phyloP scores from a whole-genome alignment of 1,140 invertebrate species.

The Teleogryllus occipitalis region DNA sequence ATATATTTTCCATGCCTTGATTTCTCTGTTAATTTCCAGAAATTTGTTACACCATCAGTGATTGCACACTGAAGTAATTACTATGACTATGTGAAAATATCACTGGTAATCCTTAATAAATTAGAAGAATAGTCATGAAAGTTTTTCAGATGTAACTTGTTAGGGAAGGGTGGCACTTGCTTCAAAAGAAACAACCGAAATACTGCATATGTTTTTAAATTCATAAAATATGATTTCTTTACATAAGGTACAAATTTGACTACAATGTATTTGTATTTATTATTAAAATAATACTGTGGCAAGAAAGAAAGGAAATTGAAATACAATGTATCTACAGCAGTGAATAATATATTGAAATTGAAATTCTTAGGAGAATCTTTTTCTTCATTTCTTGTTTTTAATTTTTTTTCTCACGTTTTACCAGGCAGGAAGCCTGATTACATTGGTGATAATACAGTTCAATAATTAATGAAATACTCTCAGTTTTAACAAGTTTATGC shows the following conservation, averaged over 20 bases:
- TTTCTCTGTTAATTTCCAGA: no score
- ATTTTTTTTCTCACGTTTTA: neutral
- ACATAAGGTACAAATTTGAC: constrained; percentile 1
- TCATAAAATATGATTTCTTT: constrained; percentile 1
- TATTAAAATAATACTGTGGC: constrained; percentile 5
- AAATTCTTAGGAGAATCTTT: neutral
- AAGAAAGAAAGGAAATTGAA: neutral
- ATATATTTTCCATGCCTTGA: no score
- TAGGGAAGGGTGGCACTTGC: neutral
- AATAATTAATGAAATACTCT: constrained; percentile 1
- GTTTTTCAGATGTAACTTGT: no score
- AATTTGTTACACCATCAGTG: no score
- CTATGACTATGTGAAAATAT: no score
- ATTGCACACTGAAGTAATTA: no score
- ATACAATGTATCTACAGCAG: neutral
- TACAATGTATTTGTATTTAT: constrained; percentile 2
- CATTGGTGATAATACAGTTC: neutral
- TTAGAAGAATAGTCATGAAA: no score
- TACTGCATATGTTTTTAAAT: neutral
- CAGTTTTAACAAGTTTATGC: neutral
- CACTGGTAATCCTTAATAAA: no score
- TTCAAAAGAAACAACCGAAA: neutral
- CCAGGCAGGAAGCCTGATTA: neutral
- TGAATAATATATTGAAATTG: neutral
- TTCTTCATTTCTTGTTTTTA: neutral